phyloP scores from a whole-genome alignment of 2,113 vertebrate species.

The Turdus rufiventris region DNA sequence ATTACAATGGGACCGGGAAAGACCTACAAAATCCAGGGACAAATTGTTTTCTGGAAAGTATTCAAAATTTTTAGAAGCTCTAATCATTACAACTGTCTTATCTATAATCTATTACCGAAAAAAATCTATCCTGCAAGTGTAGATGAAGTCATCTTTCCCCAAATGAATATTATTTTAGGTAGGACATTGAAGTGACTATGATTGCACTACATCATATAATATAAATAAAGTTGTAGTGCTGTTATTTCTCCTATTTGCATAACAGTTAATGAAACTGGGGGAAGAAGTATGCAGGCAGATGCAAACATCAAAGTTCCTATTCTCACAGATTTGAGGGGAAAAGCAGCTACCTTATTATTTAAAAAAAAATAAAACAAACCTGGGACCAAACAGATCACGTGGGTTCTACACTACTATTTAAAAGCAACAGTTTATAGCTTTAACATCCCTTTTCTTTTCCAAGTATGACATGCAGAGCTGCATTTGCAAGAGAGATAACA shows the following conservation, averaged over 20 bases:
- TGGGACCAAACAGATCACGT: background rate
- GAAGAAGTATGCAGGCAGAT: background rate
- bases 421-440: conserved; percentile 5
- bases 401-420: background rate
- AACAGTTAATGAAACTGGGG: conserved; percentile 1
- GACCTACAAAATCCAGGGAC: background rate
- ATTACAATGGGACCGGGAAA: background rate
- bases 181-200: background rate
- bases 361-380: background rate
- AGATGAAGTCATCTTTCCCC: background rate
- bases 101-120: background rate
- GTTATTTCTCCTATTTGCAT: background rate
- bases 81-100: background rate
- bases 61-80: background rate
- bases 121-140: background rate
- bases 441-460: background rate
- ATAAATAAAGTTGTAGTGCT: background rate
- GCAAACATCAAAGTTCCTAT: background rate
- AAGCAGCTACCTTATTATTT: background rate
- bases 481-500: conserved; percentile 57
- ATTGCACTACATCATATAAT: background rate
- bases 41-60: background rate
- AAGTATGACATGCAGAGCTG: background rate
- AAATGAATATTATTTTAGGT: background rate
- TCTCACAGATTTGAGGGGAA: background rate